Evolutionary conservation across 2,113 vertebrate genomes (phyloP), one percentile per base, ranked within the genome.

Genomic region (Oreochromis niloticus): DNA sequence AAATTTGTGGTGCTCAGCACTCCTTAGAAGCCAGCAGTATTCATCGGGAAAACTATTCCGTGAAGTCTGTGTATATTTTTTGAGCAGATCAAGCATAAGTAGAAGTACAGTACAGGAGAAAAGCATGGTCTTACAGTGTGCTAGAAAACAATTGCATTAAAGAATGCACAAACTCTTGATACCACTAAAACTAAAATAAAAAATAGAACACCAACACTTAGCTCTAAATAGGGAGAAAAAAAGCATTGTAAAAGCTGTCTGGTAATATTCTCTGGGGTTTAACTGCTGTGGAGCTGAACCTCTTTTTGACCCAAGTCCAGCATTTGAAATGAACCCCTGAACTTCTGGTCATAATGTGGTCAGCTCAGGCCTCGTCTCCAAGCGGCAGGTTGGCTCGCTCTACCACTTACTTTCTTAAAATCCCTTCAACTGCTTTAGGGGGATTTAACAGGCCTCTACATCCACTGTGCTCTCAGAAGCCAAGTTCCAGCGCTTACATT

Each of bases 351-450:
- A 7, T 87, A 73, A 85, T 55, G 87, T 82, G 88, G 85, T 91
- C 87, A 79, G 75, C 88, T 11, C 59, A 85, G 68, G 84, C 79
- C 59, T 87, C n/a, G 75, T 88, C 91, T 88, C 91, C 22, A 73
- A 91, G 78, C 80, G 4, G 81, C 75, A 78, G 84, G 88, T 89
- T 85, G 80, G 82, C 83, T 55, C 59, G 3, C 66, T 92, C 75
- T 82, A 75, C 89, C 90, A 71, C 90, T 91, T 66, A 52, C 86
- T 94, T 93, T 91, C 87, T 88, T 88, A 63, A 91, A 92, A 96
- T 95, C 91, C 88, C 87, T 92, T 94, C 92, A 94, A 94, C 93
- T 93, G 93, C 93, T 92, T 94, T 91, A 89, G 88, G 66, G 80
- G 89, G 94, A 93, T 94, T 94, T 93, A 95, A 94, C 90, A 59